Percentiles rank a stretch among this genome's conserved stretches.
Evolutionary conservation across 2,797 vertebrate species (phyloP).

Genomic region (Phalanger gymnotis): DNA sequence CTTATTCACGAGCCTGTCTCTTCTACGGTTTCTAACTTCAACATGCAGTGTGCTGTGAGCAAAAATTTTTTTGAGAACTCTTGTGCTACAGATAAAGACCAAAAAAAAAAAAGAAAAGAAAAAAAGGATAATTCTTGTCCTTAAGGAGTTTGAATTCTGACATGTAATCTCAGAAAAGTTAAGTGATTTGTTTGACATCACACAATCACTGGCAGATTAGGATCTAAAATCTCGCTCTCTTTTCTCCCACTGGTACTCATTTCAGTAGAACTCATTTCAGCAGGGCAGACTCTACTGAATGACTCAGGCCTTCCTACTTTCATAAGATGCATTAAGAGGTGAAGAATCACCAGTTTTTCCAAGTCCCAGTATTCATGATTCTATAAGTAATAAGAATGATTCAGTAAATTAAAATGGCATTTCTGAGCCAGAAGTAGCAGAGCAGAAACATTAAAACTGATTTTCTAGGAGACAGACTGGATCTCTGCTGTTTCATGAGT

Average conservation of each 20-base stretch:
- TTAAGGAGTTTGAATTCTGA: not conserved
- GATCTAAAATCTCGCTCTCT: not conserved
- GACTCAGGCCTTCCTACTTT: not conserved
- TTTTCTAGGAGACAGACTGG: not conserved
- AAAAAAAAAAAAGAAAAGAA: too few species aligned
- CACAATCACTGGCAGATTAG: not conserved
- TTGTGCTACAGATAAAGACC: not conserved
- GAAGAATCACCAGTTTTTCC: not conserved
- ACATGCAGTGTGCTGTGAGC: not conserved
- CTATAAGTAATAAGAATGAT: not conserved
- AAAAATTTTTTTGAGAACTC: not conserved
- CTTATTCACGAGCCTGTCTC: not conserved
- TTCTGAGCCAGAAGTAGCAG: too few species aligned
- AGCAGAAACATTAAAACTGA: fast-evolving
- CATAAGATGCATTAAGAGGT: not conserved
- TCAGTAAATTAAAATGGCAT: not conserved
- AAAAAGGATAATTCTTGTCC: not conserved
- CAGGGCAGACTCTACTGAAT: not conserved
- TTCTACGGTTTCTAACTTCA: not conserved
- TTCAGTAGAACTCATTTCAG: not conserved
- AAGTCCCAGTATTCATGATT: not conserved
- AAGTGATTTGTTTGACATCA: not conserved
- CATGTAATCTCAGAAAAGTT: not conserved
- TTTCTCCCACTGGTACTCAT: not conserved
- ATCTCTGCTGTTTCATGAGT: fast-evolving